phyloP scores from a whole-genome alignment of 2,888 invertebrate species.

The Buathra laborator region DNA sequence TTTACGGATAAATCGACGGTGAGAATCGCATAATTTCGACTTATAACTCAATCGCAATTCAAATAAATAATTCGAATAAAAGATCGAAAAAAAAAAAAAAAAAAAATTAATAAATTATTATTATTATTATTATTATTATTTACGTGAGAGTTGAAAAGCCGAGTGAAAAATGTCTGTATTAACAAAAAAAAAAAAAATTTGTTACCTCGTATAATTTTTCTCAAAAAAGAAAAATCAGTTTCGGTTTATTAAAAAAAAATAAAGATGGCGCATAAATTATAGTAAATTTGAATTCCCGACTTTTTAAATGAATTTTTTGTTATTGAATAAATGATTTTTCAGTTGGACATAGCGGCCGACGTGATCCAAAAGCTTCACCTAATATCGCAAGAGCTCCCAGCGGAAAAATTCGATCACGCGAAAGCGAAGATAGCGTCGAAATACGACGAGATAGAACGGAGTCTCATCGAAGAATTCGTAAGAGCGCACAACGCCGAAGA shows the following conservation, averaged over 20 bases:
- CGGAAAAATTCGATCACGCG: slow-evolving; percentile 94
- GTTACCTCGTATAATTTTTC: too few relatives aligned
- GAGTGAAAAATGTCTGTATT: too few relatives aligned
- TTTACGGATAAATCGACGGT: slow-evolving; percentile 95
- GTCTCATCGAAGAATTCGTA: slow-evolving; percentile 97
- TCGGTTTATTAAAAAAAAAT: too few relatives aligned
- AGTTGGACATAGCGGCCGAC: slow-evolving; percentile 98
- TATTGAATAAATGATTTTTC: slow-evolving; percentile 74
- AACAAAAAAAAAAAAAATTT: too few relatives aligned
- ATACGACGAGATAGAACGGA: slow-evolving; percentile 95
- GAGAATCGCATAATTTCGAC: slow-evolving; percentile 64
- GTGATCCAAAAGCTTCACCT: slow-evolving; percentile 98
- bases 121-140: too few relatives aligned
- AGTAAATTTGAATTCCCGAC: not conserved
- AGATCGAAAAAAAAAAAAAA: too few relatives aligned
- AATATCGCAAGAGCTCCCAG: slow-evolving; percentile 97
- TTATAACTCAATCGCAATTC: not conserved
- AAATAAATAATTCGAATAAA: not conserved
- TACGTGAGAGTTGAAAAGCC: too few relatives aligned
- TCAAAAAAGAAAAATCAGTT: too few relatives aligned
- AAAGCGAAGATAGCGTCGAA: slow-evolving; percentile 94
- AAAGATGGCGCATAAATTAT: not conserved
- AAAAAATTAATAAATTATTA: too few relatives aligned
- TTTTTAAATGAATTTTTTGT: not conserved
- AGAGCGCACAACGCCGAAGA: slow-evolving; percentile 95